Evolutionary conservation across 2,113 vertebrate genomes (phyloP), one percentile per base, ranked within the genome.

Genomic region (Leptosomus discolor): DNA sequence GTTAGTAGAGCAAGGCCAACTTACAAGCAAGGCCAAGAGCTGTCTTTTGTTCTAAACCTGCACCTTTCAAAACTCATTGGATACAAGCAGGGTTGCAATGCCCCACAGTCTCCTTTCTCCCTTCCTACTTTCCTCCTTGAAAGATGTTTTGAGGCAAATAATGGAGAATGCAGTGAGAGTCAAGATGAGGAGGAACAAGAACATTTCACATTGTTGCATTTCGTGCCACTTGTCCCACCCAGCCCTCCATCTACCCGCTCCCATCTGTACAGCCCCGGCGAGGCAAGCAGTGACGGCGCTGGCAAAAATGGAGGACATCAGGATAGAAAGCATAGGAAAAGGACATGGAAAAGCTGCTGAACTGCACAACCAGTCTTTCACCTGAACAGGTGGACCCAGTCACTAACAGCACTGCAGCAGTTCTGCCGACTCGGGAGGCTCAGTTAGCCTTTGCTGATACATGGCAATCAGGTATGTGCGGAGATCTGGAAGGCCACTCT

Each of bases 71-170:
- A 34, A 2, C 29, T 46, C 17, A 3, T 8, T 32, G 51, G 39
- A 9, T 6, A 8, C 0, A 0, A 64, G 36, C 9, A 26, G 18
- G 22, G 16, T 19, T 41, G 36, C 46, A 32, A 22, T 5, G 34
- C 29, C 56, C 50, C 23, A 32, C 1, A 0, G 5, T 53, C 11
- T 54, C 5, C 11, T n/a, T 18, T 23, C 32, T 14, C 26, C 36
- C 29, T 88, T 61, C 39, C 32, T 24, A 4, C 14, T 61, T 57
- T 9, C 14, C 56, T 57, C 56, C 43, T 70, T 0, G 2, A 32
- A 53, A 60, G 43, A 7, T 9, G 29, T 60, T 96, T 88, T 30
- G 41, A 34, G 65, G 37, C 10, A 36, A 85, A 63, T 71, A 54
- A n/a, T 0, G 1, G 83, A 73, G 48, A 16, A 4, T 39, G 74